A percentile compares a stretch with the other conserved stretches of the same genome.
phyloP scores from a whole-genome alignment of 2,888 invertebrate species.

The Elysia crispata region DNA sequence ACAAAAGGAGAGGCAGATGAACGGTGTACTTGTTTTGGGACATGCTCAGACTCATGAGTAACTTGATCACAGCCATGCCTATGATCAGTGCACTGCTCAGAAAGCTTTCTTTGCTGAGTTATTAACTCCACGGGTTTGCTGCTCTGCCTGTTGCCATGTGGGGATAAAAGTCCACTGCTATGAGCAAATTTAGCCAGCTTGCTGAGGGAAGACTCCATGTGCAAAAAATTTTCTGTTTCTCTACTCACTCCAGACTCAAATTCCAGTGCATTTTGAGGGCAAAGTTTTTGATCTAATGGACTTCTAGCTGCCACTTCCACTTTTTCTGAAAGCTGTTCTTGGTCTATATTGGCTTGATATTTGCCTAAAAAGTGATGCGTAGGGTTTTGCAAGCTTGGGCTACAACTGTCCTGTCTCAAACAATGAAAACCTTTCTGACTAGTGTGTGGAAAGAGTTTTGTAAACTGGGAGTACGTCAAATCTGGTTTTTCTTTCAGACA shows the following conservation, averaged over 20 bases:
- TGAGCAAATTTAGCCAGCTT: conserved; percentile 42
- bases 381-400: conserved; percentile 27
- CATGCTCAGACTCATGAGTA: too few relatives aligned
- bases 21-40: too few relatives aligned
- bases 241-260: conserved; percentile 34
- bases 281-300: too few relatives aligned
- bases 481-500: conserved; percentile 45
- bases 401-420: conserved; percentile 41
- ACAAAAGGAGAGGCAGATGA: too few relatives aligned
- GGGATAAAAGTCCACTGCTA: not conserved
- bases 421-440: conserved; percentile 48
- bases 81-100: too few relatives aligned
- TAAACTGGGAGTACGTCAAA: conserved; percentile 50
- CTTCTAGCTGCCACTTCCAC: too few relatives aligned
- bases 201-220: conserved; percentile 37
- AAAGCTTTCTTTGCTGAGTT: too few relatives aligned
- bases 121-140: too few relatives aligned
- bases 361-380: conserved; percentile 50
- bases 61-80: too few relatives aligned
- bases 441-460: conserved; percentile 48
- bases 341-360: conserved; percentile 49
- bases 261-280: too few relatives aligned
- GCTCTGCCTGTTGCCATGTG: too few relatives aligned
- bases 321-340: too few relatives aligned
- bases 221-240: not conserved